Base-by-base conservation (phyloP, 2,113 vertebrate species). In the Puma concolor region DNA sequence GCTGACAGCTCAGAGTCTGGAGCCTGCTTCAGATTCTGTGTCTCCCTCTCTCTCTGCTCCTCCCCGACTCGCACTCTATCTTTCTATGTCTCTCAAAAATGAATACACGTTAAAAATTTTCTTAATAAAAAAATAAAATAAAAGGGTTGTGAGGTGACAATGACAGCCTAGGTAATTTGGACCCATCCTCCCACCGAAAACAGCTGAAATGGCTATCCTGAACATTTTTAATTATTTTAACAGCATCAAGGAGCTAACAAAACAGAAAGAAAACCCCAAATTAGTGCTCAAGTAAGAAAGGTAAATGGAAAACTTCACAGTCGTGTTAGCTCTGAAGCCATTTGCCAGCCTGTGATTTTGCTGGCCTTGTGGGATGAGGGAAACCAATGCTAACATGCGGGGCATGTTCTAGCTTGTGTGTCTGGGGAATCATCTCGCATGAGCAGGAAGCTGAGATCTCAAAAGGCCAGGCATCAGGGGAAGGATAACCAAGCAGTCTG, bases 261-360 rank as follows among this genome's bases (percentile, higher is more conserved):
- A 88, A 83, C 41, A 89, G 38, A 91, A 92, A 76, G 38, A 27
- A 91, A 92, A 94, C 64, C 88, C 25, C n/a, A 48, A 88, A 57
- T 64, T 86, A 76, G 76, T 7, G 54, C 54, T 64, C 54, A 67
- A 77, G 79, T 36, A 82, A 69, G 33, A 76, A 54, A 80, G 15
- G 9, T 31, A 84, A 83, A 79, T 11, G 25, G 48, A 94, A 96
- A 86, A 85, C 11, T 54, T 76, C 23, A 36, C 36, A 88, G 14
- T 29, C 16, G 16, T n/a, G 13, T 92, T 67, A 54, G 17, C n/a
- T 63, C 91, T 86, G 74, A 87, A 87, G 67, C 14, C 85, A 77
- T 63, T 29, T 93, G 72, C 72, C 60, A 91, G 9, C 44, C 5
- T 90, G 41, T 86, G n/a, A 14, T 93, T 69, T 27, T 63, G 64